Evolutionary conservation across 2,113 vertebrate genomes (phyloP).

Genomic region (Cricetomys ansorgei): DNA sequence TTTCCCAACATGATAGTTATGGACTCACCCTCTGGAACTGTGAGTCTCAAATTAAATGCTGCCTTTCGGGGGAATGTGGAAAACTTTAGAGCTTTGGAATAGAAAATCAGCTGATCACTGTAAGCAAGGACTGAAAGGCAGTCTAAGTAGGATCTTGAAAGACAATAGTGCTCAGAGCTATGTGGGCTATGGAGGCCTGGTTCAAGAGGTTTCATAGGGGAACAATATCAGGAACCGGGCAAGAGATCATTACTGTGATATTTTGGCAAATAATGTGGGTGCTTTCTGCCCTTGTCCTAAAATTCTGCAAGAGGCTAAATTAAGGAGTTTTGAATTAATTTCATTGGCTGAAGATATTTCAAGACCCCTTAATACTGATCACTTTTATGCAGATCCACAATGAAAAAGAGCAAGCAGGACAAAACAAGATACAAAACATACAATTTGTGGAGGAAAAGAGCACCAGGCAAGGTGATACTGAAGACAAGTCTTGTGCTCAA

Average conservation of each 20-base stretch:
- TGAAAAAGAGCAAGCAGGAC: background rate
- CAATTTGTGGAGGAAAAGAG: background rate
- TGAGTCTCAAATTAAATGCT: background rate
- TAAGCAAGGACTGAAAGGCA: background rate
- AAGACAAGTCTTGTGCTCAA: background rate
- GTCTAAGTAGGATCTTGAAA: background rate
- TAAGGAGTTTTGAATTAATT: background rate
- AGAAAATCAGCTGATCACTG: background rate
- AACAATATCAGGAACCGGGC: background rate
- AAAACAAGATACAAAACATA: background rate
- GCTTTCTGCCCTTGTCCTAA: background rate
- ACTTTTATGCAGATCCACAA: background rate
- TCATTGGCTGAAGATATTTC: background rate
- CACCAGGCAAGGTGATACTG: background rate
- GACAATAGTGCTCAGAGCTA: background rate
- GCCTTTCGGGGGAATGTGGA: background rate
- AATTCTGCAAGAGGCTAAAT: background rate
- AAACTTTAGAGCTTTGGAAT: background rate
- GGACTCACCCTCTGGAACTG: background rate
- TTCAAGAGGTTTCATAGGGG: background rate
- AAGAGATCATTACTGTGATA: background rate
- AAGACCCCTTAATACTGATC: background rate
- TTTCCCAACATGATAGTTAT: background rate
- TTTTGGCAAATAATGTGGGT: background rate
- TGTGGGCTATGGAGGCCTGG: background rate